Base-by-base conservation (phyloP, 1,140 invertebrate species). In the Lordiphosa mommai region DNA sequence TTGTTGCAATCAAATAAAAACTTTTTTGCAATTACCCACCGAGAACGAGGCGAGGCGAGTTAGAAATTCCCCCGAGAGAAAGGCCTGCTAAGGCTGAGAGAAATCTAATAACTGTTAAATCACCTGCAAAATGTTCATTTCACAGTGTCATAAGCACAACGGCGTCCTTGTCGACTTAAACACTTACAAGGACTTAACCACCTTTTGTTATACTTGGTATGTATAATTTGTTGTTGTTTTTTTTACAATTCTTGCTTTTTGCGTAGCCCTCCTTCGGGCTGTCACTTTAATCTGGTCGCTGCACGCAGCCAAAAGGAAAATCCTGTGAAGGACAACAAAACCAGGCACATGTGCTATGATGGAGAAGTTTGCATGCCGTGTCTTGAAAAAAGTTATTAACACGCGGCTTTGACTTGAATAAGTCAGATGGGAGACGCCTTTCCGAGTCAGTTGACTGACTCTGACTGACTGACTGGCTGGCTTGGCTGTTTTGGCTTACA, bases 71-170 rank as follows among this genome's bases (percentile, higher is more conserved):
- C 46, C 36, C 23, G 48, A 63, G 16, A n/a, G n/a, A n/a, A 46
- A 34, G 57, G 61, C 52, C 50, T 49, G 37, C 63, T 40, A 51
- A 38, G 33, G 56, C 20, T 29, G 44, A 60, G 52, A 67, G 56
- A 68, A 76, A 76, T 70, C 79, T 84, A 84, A 84, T 84, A 84
- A 84, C 77, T 85, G 77, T 72, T 85, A 84, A 84, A 84, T 84
- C 72, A 84, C 77, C 77, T 84, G 77, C 77, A 84, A 84, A 84
- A 84, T 85, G 79, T 84, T 84, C 72, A 84, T 84, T 84, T 84
- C 77, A 84, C 77, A 84, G 77, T 60, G 68, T 68, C 40, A 72
- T 84, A 84, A 85, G 72, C 77, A 84, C 79, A 64, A 37, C 27
- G 23, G 43, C 33, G 17, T 55, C 33, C 52, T 53, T 58, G 77